Percentiles rank a stretch among this genome's conserved stretches.
Evolutionary conservation across 2,888 invertebrate genomes (phyloP).

Genomic region (Leucozona laternaria): DNA sequence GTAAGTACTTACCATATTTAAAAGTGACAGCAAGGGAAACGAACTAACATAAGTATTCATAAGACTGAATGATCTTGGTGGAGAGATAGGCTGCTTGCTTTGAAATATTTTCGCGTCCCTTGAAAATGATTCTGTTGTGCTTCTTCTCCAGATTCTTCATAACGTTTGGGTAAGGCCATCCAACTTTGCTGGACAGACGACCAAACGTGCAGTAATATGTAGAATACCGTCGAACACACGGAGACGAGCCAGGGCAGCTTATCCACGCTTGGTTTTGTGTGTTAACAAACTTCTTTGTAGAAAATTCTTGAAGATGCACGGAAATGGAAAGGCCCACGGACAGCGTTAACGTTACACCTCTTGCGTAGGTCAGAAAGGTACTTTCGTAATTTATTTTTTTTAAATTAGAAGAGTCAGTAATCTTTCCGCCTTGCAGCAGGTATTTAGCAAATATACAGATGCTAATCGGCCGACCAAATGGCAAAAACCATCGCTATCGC

Average conservation of each 20-base stretch:
- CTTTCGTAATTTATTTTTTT: constrained; percentile 98
- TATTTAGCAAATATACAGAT: constrained; percentile 97
- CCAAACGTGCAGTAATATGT: constrained; percentile 97
- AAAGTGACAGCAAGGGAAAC: constrained; percentile 75
- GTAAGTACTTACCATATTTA: constrained; percentile 70
- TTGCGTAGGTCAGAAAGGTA: constrained; percentile 98
- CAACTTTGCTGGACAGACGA: constrained; percentile 98
- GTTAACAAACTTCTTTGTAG: constrained; percentile 99
- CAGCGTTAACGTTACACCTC: constrained; percentile 99
- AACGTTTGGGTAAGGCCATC: constrained; percentile 99
- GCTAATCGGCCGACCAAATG: constrained; percentile 98
- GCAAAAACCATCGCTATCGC: constrained; percentile 99
- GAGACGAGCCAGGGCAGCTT: constrained; percentile 94
- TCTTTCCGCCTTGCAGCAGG: constrained; percentile 96
- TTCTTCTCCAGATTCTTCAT: constrained; percentile 97
- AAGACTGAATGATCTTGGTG: constrained; percentile 94
- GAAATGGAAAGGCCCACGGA: constrained; percentile 99
- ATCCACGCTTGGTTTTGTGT: constrained; percentile 98
- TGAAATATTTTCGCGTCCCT: constrained; percentile 92
- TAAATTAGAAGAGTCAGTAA: constrained; percentile 98
- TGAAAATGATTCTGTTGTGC: constrained; percentile 86
- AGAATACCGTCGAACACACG: constrained; percentile 99
- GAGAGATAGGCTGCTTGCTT: constrained; percentile 93
- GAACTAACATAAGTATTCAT: constrained; percentile 88
- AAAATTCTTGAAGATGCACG: constrained; percentile 98